phyloP scores from a whole-genome alignment of 2,113 vertebrate genomes.

The Hippocampus mohnikei region DNA sequence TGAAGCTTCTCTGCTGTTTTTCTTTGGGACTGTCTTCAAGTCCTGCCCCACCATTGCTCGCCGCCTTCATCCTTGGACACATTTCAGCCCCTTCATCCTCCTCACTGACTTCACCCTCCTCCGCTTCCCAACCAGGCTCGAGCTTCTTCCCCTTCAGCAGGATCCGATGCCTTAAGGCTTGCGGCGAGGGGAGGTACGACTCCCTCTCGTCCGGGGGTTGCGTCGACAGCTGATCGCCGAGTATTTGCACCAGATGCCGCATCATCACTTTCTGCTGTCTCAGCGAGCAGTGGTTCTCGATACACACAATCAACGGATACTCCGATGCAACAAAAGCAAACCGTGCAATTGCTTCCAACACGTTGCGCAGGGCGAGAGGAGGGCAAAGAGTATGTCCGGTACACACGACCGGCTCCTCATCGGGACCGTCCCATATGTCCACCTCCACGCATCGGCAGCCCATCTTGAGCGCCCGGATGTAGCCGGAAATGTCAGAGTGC shows the following conservation, averaged over 20 bases:
- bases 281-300: slow-evolving; percentile 91
- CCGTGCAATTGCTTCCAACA: slow-evolving; percentile 85
- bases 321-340: slow-evolving; percentile 89
- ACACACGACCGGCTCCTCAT: slow-evolving; percentile 86
- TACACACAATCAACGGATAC: slow-evolving; percentile 86
- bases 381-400: slow-evolving; percentile 86
- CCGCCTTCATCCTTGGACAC: slow-evolving; percentile 75
- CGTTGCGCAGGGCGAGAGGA: slow-evolving; percentile 82
- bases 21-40: slow-evolving; percentile 64
- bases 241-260: slow-evolving; percentile 80
- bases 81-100: slow-evolving; percentile 88
- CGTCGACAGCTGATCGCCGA: slow-evolving; percentile 81
- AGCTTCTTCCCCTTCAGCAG: slow-evolving; percentile 87
- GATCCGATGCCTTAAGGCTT: slow-evolving; percentile 81
- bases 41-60: slow-evolving; percentile 16
- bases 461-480: slow-evolving; percentile 91
- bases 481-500: slow-evolving; percentile 88
- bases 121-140: slow-evolving; percentile 65
- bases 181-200: slow-evolving; percentile 82
- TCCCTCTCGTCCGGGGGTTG: slow-evolving; percentile 74
- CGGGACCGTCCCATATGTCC: slow-evolving; percentile 88
- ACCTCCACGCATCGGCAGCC: slow-evolving; percentile 90
- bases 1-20: slow-evolving; percentile 25
- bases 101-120: slow-evolving; percentile 86
- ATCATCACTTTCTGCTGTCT: slow-evolving; percentile 84